Evolutionary conservation across 2,888 invertebrate species (phyloP).

Genomic region (Agrochola circellaris): DNA sequence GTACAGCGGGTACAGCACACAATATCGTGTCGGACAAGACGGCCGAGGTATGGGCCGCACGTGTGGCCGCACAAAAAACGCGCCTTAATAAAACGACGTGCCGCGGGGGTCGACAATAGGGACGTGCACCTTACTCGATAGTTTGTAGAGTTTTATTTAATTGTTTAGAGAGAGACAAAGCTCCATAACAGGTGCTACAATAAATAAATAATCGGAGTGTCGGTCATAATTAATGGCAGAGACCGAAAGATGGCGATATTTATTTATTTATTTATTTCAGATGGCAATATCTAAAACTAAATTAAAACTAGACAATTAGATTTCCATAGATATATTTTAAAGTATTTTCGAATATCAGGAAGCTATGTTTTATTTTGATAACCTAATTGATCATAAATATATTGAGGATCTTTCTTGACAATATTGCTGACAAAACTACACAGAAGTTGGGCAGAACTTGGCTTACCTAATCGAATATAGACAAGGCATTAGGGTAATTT

Average conservation of each 20-base stretch:
- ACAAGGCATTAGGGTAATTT: slow-evolving; percentile 45
- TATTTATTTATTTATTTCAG: neutral
- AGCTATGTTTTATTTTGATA: no score
- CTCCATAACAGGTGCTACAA: neutral
- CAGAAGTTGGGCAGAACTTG: slow-evolving; percentile 18
- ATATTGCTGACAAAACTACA: slow-evolving; percentile 49
- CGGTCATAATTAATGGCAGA: neutral
- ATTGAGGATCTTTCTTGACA: slow-evolving; percentile 6
- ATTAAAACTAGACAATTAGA: neutral
- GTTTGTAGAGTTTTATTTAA: neutral
- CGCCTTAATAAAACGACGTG: slow-evolving; percentile 88
- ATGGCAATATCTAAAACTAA: neutral
- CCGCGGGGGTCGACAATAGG: slow-evolving; percentile 82
- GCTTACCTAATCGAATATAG: slow-evolving; percentile 26
- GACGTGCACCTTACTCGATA: slow-evolving; percentile 65
- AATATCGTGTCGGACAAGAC: slow-evolving; percentile 69
- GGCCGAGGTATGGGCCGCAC: slow-evolving; percentile 85
- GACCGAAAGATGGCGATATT: neutral
- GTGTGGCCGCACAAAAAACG: slow-evolving; percentile 89
- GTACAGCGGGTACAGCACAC: slow-evolving; percentile 53
- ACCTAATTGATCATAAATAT: no score
- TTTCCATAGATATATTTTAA: no score
- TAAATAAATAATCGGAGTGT: neutral
- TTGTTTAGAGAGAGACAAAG: neutral
- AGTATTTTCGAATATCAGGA: no score